Percentiles rank a stretch among this genome's conserved stretches.
Evolutionary conservation across 2,113 vertebrate genomes (phyloP).

Genomic region (Chrysochloris asiatica): DNA sequence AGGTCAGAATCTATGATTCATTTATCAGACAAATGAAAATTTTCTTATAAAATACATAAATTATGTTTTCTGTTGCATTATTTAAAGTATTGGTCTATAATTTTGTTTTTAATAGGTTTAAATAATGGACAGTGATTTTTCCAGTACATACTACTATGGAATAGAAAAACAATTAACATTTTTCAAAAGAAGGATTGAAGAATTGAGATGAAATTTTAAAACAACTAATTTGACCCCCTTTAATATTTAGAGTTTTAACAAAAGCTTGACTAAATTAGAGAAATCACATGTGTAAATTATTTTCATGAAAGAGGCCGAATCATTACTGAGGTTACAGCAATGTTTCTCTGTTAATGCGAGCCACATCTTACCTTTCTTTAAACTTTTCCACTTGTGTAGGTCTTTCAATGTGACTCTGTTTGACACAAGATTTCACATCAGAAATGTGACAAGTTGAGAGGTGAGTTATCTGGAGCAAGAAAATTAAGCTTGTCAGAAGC

Average conservation of each 20-base stretch:
- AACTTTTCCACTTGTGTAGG: conserved; percentile 63
- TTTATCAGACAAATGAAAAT: not conserved
- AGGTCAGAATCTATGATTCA: not conserved
- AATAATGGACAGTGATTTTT: not conserved
- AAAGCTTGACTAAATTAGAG: conserved; percentile 30
- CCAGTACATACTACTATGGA: not conserved
- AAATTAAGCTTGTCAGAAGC: conserved; percentile 76
- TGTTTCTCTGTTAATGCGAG: not conserved
- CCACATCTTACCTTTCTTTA: conserved; percentile 53
- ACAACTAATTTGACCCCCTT: not conserved
- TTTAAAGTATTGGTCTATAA: not conserved
- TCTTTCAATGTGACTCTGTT: conserved; percentile 57
- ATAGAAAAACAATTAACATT: not conserved
- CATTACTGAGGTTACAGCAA: not conserved
- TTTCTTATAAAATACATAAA: not conserved
- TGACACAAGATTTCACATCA: conserved; percentile 43
- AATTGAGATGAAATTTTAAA: conserved; percentile 32
- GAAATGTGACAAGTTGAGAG: conserved; percentile 73
- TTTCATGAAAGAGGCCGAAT: conserved; percentile 54
- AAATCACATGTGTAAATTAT: conserved; percentile 45
- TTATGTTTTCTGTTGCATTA: not conserved
- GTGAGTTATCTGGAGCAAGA: conserved; percentile 49
- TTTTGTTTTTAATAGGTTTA: too few species aligned
- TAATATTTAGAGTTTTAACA: not conserved
- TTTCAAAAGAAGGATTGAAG: conserved; percentile 33